Evolutionary conservation across 2,113 vertebrate species (phyloP).

Genomic region (Bolborhynchus lineola): DNA sequence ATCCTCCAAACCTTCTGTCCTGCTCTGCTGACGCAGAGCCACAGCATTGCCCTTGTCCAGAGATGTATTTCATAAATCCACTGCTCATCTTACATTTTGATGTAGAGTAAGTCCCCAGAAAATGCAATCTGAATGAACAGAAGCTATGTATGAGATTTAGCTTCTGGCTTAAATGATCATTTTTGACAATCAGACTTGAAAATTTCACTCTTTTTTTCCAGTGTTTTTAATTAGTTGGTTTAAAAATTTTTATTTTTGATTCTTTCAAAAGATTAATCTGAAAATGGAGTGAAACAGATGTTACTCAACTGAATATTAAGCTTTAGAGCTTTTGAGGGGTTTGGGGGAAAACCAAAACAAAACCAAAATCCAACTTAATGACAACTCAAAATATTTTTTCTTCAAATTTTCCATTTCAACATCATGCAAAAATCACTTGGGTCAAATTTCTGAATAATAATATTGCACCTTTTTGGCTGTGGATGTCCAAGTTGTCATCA

Average conservation of each 20-base stretch:
- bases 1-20: neutral
- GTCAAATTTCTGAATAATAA: neutral
- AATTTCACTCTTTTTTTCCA: neutral
- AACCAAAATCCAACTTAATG: neutral
- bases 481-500: neutral
- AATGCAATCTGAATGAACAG: neutral
- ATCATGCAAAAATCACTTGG: neutral
- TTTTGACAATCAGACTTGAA: neutral
- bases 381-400: neutral
- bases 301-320: neutral
- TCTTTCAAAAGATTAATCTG: neutral
- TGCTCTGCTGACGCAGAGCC: neutral
- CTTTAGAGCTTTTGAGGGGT: neutral
- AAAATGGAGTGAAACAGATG: neutral
- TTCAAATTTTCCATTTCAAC: neutral
- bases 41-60: neutral
- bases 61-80: neutral
- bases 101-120: neutral
- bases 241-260: neutral
- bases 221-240: neutral
- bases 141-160: neutral
- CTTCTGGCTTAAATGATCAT: neutral
- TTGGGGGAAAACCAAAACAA: neutral
- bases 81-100: neutral
- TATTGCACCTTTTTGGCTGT: neutral